Conservation (phyloP, 2,888 invertebrate genomes). For the Rotaria magnacalcarata region DNA sequence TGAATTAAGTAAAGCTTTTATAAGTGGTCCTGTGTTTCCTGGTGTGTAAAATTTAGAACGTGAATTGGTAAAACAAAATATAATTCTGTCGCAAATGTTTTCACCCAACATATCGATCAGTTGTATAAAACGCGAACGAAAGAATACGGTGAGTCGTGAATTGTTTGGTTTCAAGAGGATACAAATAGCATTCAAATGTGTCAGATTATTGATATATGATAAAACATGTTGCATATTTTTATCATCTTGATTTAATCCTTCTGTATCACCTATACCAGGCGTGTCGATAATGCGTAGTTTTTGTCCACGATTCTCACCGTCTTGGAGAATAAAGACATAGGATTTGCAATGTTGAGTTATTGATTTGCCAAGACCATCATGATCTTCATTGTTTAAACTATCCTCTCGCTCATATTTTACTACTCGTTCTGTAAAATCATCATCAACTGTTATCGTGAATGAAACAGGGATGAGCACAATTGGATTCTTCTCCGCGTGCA, state of each 20-base stretch:
- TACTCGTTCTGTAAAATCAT: background rate
- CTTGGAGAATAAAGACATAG: background rate
- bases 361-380: background rate
- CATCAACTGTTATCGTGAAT: background rate
- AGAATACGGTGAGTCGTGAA: background rate
- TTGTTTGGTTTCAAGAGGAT: background rate
- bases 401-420: background rate
- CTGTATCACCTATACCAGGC: background rate
- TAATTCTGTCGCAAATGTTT: background rate
- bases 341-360: conserved; percentile 15
- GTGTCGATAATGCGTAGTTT: background rate
- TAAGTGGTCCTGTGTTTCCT: background rate
- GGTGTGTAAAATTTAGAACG: background rate
- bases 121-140: background rate
- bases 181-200: background rate
- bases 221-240: background rate
- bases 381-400: background rate
- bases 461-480: background rate
- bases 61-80: background rate
- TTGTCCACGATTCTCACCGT: no score
- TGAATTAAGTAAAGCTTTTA: background rate
- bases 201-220: background rate
- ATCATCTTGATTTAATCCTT: background rate
- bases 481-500: background rate
- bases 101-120: background rate